Evolutionary conservation across 2,113 vertebrate genomes (phyloP).

Genomic region (Rhagologus leucostigma): DNA sequence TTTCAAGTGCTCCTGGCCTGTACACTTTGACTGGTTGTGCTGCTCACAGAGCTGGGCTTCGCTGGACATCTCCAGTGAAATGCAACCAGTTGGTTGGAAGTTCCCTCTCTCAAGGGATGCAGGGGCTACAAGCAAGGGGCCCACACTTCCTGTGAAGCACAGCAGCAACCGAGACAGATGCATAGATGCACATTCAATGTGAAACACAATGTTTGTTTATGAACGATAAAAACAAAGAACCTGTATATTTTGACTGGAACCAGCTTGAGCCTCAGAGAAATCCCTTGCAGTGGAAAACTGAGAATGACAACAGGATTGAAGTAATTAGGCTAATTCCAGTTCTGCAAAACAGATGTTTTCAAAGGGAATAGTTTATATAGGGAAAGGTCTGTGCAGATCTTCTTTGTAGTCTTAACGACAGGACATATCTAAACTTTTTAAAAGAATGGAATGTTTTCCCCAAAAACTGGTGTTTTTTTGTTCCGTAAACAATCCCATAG

Average conservation of each 20-base stretch:
- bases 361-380: not conserved
- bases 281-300: not conserved
- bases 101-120: accelerated
- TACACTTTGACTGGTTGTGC: not conserved
- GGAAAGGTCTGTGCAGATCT: not conserved
- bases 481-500: not conserved
- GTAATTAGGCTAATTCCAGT: not conserved
- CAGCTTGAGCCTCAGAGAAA: not conserved
- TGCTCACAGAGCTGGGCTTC: not conserved
- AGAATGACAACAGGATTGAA: not conserved
- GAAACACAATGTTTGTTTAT: not conserved
- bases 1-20: not conserved
- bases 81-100: accelerated
- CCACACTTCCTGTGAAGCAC: not conserved
- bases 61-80: not conserved
- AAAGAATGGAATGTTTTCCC: not conserved
- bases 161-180: not conserved
- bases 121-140: not conserved
- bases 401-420: not conserved
- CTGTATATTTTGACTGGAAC: not conserved
- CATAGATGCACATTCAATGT: not conserved
- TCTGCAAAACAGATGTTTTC: not conserved
- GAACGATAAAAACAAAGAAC: not conserved
- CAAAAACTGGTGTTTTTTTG: not conserved
- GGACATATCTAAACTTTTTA: not conserved